phyloP scores from a whole-genome alignment of 2,888 invertebrate genomes.

The Pherbina coryleti region DNA sequence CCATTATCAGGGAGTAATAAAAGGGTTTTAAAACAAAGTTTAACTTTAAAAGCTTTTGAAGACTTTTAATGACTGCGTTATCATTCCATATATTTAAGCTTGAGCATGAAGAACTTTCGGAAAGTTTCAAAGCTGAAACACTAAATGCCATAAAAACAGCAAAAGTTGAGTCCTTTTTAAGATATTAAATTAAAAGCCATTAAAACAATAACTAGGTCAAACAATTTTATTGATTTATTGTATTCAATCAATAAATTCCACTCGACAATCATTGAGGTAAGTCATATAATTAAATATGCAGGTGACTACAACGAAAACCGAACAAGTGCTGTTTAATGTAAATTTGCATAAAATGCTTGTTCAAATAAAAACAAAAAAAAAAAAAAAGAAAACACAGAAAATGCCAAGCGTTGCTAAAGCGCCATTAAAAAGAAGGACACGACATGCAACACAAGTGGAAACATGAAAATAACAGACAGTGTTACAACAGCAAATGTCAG shows the following conservation, averaged over 20 bases:
- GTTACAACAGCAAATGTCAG: constrained; percentile 15
- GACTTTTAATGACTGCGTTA: no score
- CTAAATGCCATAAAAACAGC: no score
- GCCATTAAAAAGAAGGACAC: constrained; percentile 6
- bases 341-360: constrained; percentile 27
- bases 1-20: no score
- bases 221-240: constrained; percentile 2
- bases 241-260: background rate
- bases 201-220: constrained; percentile 4
- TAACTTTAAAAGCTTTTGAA: no score
- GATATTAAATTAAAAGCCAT: background rate
- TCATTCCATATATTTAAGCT: no score
- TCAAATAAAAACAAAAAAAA: background rate
- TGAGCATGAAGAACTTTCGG: no score
- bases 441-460: constrained; percentile 29
- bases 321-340: background rate
- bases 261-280: background rate
- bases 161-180: no score
- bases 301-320: background rate
- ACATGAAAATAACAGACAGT: constrained; percentile 26
- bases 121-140: no score
- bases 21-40: no score
- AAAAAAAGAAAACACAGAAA: background rate
- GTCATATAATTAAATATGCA: constrained; percentile 7
- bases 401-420: background rate